These are phyloP conservation scores for Sinosuthora webbiana DNA, from an alignment of 2,113 vertebrate genomes.

Conservation along the genomic window DNA sequence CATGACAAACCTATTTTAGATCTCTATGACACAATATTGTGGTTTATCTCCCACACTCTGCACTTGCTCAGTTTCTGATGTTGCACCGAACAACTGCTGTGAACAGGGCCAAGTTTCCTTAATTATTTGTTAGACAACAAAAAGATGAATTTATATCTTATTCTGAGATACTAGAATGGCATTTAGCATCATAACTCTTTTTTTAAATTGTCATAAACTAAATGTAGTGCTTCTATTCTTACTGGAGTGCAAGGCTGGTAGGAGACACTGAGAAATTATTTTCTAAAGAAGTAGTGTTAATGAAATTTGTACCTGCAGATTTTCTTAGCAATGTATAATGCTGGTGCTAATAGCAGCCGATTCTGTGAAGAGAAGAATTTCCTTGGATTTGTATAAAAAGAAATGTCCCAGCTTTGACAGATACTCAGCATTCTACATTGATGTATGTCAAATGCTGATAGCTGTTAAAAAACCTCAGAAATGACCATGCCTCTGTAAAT, in stretches of 20 bases:
- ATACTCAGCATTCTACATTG: accelerated
- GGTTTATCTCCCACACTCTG: not conserved
- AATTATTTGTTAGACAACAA: not conserved
- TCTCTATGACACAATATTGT: not conserved
- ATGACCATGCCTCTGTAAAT: not conserved
- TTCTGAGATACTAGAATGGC: not conserved
- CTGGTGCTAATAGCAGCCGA: not conserved
- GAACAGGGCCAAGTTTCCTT: not conserved
- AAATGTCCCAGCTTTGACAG: not conserved
- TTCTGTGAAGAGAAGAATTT: not conserved
- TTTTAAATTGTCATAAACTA: not conserved
- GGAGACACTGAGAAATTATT: not conserved
- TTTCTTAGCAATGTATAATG: not conserved
- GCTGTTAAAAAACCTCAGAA: not conserved
- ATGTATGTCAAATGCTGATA: not conserved
- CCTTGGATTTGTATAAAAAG: not conserved
- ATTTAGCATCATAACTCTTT: not conserved
- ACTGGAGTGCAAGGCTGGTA: not conserved
- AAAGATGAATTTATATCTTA: not conserved
- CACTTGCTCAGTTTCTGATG: not conserved
- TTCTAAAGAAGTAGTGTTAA: not conserved
- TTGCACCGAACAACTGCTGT: not conserved
- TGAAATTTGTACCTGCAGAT: not conserved
- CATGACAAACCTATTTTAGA: not conserved
- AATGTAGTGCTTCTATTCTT: not conserved